Evolutionary conservation across 2,797 vertebrate genomes (phyloP).

Genomic region (Propithecus deckenii): DNA sequence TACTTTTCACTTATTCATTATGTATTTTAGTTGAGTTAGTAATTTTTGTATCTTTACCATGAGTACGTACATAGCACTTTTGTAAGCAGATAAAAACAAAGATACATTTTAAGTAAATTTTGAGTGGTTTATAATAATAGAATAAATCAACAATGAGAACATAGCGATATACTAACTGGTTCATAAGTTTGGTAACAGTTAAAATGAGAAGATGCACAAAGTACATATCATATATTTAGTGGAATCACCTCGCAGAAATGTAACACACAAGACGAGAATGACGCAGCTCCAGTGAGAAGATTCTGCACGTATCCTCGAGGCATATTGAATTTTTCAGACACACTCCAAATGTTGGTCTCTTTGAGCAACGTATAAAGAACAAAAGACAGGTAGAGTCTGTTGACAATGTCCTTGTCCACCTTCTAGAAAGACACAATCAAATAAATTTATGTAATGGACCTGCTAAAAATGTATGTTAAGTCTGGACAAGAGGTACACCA

Average conservation of each 20-base stretch:
- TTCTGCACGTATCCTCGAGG: conserved; percentile 93
- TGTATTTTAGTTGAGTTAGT: neutral
- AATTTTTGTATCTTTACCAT: neutral
- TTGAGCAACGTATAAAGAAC: conserved; percentile 91
- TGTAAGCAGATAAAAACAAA: neutral
- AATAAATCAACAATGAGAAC: neutral
- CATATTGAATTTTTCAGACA: conserved; percentile 92
- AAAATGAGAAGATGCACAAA: neutral
- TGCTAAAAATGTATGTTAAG: conserved; percentile 5
- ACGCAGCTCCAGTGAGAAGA: conserved; percentile 92
- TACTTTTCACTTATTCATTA: neutral
- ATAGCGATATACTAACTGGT: neutral
- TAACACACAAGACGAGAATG: conserved; percentile 93
- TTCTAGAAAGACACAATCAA: conserved; percentile 84
- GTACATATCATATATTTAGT: neutral
- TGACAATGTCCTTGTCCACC: conserved; percentile 85
- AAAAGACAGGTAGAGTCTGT: conserved; percentile 92
- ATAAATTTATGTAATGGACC: neutral
- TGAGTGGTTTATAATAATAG: neutral
- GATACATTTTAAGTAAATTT: neutral
- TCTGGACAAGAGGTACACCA: neutral
- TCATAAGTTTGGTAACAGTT: neutral
- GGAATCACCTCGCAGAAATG: conserved; percentile 94
- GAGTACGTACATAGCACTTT: neutral
- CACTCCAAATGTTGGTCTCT: conserved; percentile 92